Base-by-base conservation (phyloP, 2,113 vertebrate genomes). In the Turdus rufiventris region DNA sequence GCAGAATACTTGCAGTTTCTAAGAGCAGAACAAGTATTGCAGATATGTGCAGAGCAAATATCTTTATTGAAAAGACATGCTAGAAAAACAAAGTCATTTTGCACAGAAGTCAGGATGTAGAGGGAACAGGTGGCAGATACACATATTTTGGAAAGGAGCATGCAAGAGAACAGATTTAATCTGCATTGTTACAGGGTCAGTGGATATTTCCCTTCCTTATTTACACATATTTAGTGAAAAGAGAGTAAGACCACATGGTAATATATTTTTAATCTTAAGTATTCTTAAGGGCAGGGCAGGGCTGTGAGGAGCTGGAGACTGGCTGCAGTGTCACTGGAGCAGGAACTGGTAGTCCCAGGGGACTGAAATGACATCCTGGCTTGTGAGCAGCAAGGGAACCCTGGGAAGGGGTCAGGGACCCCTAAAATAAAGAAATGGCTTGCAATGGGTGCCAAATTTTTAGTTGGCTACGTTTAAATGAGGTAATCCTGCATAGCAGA, bases 1-100 rank as follows among this genome's bases (percentile, higher is more conserved):
- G 79, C 47, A 88, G 72, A 71, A 79, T 73, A 93, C 85, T 91
- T 97, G 74, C 61, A 90, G 82, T 89, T 96, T 94, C 91, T 94
- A 68, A 94, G 90, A 87, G 79, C 50, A 67, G 92, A 95, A 75
- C 80, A 93, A 96, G 83, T 43, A 93, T 56, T 88, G 51, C 18
- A 94, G 85, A 91, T 94, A 71, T 57, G 91, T 42, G 45, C 13
- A 12, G 73, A 88, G 85, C 13, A 5, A 94, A 91, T 81, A 89
- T 25, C 65, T 85, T 86, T 42, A 80, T 38, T 73, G 62, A 80
- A 89, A 42, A 43, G 14, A 48, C 77, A 79, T 0, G 18, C 62
- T 50, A 45, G 29, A 38, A 94, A 84, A 91, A 90, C 29, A 68
- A 87, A 77, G 78, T 56, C 14, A n/a, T 76, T 93, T 62, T 82